These are phyloP conservation scores for Pristionchus fissidentatus DNA, from an alignment of 2,888 invertebrate species.

Conservation along the genomic window DNA sequence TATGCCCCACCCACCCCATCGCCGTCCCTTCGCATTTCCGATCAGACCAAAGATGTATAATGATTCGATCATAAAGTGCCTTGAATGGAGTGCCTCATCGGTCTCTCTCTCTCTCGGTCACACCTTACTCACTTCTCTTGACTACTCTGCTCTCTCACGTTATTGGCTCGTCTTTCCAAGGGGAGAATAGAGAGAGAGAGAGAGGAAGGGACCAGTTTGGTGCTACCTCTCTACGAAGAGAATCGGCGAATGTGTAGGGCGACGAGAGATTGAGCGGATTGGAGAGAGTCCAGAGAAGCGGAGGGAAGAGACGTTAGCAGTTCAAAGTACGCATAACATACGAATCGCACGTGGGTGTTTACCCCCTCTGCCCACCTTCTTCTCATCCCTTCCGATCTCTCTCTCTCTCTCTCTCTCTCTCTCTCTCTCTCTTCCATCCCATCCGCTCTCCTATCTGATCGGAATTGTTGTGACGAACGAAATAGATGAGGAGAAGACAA, in stretches of 20 bases:
- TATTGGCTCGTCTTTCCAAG: constrained; percentile 14
- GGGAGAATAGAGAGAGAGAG: background rate
- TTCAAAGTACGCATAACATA: constrained; percentile 48
- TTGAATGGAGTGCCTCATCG: too few species aligned
- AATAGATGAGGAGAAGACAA: background rate
- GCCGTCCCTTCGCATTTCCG: background rate
- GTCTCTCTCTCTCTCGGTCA: constrained; percentile 3
- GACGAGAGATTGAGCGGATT: background rate
- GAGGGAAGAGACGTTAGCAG: constrained; percentile 38
- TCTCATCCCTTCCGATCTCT: background rate
- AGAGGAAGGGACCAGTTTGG: constrained; percentile 42
- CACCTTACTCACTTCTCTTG: background rate
- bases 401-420: background rate
- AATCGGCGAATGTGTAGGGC: constrained; percentile 28
- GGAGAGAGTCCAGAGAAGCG: constrained; percentile 2
- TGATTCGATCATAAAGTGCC: constrained; percentile 39
- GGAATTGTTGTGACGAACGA: constrained; percentile 16
- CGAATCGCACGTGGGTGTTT: constrained; percentile 44
- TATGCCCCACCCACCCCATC: background rate
- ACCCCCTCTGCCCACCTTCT: background rate
- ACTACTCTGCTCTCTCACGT: constrained; percentile 42
- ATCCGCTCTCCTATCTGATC: background rate
- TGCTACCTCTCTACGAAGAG: constrained; percentile 34
- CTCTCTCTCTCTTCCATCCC: background rate
- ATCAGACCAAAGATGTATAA: constrained; percentile 22